phyloP scores from a whole-genome alignment of 1,140 invertebrate species.

The Drosophila sucinea region DNA sequence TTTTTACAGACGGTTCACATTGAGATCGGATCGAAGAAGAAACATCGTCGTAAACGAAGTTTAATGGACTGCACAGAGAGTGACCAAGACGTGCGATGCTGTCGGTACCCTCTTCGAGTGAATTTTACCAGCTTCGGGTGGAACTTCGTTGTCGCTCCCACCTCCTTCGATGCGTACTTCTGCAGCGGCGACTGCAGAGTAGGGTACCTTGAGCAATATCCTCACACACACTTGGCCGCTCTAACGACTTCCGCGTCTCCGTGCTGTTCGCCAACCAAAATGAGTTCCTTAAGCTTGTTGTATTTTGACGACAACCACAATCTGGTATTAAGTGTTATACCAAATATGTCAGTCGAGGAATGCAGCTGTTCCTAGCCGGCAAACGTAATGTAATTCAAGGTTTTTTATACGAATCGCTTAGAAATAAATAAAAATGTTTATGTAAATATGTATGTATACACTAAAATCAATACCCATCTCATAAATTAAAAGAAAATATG shows the following conservation, averaged over 20 bases:
- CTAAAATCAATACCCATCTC: constrained; percentile 11
- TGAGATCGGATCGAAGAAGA: constrained; percentile 88
- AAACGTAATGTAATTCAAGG: constrained; percentile 23
- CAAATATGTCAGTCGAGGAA: constrained; percentile 96
- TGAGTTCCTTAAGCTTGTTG: constrained; percentile 95
- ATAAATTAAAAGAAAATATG: constrained; percentile 30
- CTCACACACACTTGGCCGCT: constrained; percentile 96
- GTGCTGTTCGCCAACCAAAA: constrained; percentile 94
- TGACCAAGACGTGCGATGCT: constrained; percentile 91
- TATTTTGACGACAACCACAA: constrained; percentile 95
- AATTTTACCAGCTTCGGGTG: constrained; percentile 98
- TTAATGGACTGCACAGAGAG: constrained; percentile 76
- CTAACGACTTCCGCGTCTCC: constrained; percentile 89
- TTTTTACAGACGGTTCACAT: constrained; percentile 91
- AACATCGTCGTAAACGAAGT: constrained; percentile 88
- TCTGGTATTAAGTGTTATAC: constrained; percentile 94
- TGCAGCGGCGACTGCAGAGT: constrained; percentile 97
- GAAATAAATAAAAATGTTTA: constrained; percentile 35
- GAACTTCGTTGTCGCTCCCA: constrained; percentile 99
- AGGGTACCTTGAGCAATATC: constrained; percentile 94
- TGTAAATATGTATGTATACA: constrained; percentile 22
- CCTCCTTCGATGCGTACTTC: constrained; percentile 97
- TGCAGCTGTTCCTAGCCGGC: constrained; percentile 93
- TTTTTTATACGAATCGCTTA: constrained; percentile 28
- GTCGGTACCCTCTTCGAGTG: constrained; percentile 95